Conservation (phyloP, 1,140 invertebrate species). For the Drosophila punjabiensis region DNA sequence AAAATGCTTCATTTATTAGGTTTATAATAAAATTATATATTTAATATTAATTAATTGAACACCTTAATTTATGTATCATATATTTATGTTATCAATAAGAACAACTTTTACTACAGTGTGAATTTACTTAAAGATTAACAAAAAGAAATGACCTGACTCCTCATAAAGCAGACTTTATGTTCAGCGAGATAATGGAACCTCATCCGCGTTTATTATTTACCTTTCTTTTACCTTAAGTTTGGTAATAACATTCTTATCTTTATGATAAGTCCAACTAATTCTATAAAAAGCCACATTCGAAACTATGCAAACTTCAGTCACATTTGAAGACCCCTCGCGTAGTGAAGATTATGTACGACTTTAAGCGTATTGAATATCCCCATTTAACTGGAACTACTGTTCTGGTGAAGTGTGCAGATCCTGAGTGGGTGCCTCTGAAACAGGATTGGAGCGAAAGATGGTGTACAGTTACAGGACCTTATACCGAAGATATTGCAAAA, state of each 20-base stretch:
- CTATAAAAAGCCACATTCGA: not conserved
- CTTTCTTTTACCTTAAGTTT: not conserved
- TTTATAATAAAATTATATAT: too few species aligned
- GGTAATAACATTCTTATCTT: not conserved
- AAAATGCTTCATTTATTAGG: too few species aligned
- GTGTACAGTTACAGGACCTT: not conserved
- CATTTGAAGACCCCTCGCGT: not conserved
- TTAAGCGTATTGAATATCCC: not conserved
- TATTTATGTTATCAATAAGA: too few species aligned
- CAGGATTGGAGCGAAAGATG: slow-evolving; percentile 32
- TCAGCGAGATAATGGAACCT: too few species aligned
- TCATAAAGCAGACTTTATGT: too few species aligned
- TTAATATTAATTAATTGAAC: too few species aligned
- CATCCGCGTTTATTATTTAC: not conserved
- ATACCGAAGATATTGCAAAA: not conserved
- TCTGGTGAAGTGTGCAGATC: not conserved
- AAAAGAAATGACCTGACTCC: not conserved
- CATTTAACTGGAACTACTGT: not conserved
- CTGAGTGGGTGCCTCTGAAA: slow-evolving; percentile 15
- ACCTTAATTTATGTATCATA: too few species aligned
- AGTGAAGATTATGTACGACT: not conserved
- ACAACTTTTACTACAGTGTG: too few species aligned
- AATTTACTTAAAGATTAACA: not conserved
- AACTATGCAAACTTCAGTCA: not conserved
- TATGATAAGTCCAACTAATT: not conserved